Evolutionary conservation across 2,888 invertebrate genomes (phyloP).

Genomic region (Camponotus fellah): DNA sequence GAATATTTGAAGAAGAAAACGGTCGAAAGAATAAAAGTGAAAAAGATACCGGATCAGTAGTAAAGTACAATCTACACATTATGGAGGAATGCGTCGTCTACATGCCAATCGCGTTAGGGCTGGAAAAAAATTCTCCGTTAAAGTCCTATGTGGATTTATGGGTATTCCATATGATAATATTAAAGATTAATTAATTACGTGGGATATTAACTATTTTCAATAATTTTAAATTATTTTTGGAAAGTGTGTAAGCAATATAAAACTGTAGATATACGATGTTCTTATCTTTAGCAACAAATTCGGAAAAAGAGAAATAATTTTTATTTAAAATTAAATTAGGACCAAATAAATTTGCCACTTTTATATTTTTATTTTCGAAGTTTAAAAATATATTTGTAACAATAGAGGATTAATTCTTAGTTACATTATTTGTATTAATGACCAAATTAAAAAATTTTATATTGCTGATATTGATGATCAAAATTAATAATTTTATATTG

Average conservation of each 20-base stretch:
- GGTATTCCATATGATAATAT: slow-evolving; percentile 71
- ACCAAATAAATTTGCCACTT: background rate
- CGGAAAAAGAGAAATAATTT: background rate
- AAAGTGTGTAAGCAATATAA: background rate
- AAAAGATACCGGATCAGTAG: slow-evolving; percentile 58
- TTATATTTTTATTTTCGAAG: background rate
- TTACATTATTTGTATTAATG: background rate
- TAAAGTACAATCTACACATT: slow-evolving; percentile 90
- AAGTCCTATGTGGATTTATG: slow-evolving; percentile 90
- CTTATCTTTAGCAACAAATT: background rate
- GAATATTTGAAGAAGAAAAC: slow-evolving; percentile 82
- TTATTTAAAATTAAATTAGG: slow-evolving; percentile 12
- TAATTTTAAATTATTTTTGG: no score
- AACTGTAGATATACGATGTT: background rate
- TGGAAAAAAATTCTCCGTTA: slow-evolving; percentile 93
- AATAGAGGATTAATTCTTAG: background rate
- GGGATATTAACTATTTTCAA: no score
- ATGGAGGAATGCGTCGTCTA: slow-evolving; percentile 94
- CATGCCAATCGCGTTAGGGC: slow-evolving; percentile 93
- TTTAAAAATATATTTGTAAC: background rate
- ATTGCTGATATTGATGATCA: background rate
- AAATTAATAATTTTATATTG: background rate
- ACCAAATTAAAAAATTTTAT: background rate
- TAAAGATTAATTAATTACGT: background rate
- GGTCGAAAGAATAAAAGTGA: slow-evolving; percentile 74